These are phyloP conservation scores for Eptatretus atami DNA, from an alignment of 2,797 vertebrate genomes.

Conservation along the genomic window DNA sequence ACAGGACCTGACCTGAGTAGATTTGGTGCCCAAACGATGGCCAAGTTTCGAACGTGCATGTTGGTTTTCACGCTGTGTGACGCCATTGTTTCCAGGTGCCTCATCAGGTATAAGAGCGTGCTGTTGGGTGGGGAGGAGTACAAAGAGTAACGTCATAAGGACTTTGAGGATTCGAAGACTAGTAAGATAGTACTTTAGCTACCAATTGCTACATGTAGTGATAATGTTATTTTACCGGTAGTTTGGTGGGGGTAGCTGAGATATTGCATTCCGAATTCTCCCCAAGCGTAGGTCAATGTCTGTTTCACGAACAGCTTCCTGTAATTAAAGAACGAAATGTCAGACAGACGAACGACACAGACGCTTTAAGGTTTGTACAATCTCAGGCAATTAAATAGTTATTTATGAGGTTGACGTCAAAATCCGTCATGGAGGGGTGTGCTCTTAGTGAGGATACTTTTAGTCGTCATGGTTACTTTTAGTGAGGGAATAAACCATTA, in stretches of 20 bases:
- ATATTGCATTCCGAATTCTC: constrained; percentile 44
- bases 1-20: constrained; percentile 20
- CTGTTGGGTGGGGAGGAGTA: constrained; percentile 11
- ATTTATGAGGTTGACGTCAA: too few relatives aligned
- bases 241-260: constrained; percentile 50
- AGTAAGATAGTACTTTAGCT: too few relatives aligned
- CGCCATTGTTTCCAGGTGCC: constrained; percentile 22
- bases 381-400: too few relatives aligned
- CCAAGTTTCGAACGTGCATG: constrained; percentile 36
- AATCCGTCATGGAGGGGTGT: too few relatives aligned
- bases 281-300: constrained; percentile 46
- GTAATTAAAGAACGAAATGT: constrained; percentile 6
- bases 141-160: too few relatives aligned
- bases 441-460: too few relatives aligned
- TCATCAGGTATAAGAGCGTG: constrained; percentile 28
- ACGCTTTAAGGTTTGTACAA: too few relatives aligned
- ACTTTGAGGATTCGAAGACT: too few relatives aligned
- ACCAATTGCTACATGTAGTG: background rate
- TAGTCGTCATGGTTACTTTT: too few relatives aligned
- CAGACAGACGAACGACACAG: background rate
- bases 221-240: constrained; percentile 33
- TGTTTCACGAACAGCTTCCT: constrained; percentile 38
- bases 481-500: too few relatives aligned
- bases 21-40: constrained; percentile 39
- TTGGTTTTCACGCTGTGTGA: constrained; percentile 24